phyloP scores from a whole-genome alignment of 30 jellyfish, hydroid and myxozoan species.

The Cassiopea andromeda region DNA sequence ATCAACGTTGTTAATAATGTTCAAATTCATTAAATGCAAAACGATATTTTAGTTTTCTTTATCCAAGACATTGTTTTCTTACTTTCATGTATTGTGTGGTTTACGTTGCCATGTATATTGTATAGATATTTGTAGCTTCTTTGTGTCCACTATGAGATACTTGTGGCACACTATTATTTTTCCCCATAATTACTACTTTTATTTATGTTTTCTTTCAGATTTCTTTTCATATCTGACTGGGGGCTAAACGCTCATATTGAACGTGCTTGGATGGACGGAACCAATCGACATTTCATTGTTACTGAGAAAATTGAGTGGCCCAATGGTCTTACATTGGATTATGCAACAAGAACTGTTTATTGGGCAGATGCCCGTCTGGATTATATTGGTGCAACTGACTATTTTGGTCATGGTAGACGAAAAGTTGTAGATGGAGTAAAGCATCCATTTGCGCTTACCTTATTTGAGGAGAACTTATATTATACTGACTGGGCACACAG shows the following conservation, averaged over 20 bases:
- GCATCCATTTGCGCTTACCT: conserved; percentile 93
- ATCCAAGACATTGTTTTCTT: too few relatives aligned
- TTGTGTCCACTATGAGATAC: too few relatives aligned
- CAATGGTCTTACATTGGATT: conserved; percentile 92
- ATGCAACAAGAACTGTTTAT: conserved; percentile 60
- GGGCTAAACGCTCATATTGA: conserved; percentile 88
- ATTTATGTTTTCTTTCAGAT: conserved; percentile 19
- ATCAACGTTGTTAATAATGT: too few relatives aligned
- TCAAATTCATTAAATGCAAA: too few relatives aligned
- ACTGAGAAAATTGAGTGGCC: conserved; percentile 94
- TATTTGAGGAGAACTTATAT: conserved; percentile 75
- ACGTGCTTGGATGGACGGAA: conserved; percentile 96
- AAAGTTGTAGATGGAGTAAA: conserved; percentile 76
- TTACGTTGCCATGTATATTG: too few relatives aligned
- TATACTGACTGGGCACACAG: conserved; percentile 91
- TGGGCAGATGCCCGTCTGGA: conserved; percentile 99
- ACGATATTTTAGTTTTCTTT: too few relatives aligned
- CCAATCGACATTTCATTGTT: conserved; percentile 61
- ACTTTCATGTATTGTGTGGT: too few relatives aligned
- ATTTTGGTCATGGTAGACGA: conserved; percentile 75
- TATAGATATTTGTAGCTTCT: too few relatives aligned
- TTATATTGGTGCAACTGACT: conserved; percentile 85
- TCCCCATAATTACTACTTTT: too few relatives aligned
- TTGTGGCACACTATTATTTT: too few relatives aligned
- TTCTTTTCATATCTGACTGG: conserved; percentile 93